Evolutionary conservation across 2,888 invertebrate genomes (phyloP), one percentile per base, ranked within the genome.

Genomic region (Amblyteles armatorius): DNA sequence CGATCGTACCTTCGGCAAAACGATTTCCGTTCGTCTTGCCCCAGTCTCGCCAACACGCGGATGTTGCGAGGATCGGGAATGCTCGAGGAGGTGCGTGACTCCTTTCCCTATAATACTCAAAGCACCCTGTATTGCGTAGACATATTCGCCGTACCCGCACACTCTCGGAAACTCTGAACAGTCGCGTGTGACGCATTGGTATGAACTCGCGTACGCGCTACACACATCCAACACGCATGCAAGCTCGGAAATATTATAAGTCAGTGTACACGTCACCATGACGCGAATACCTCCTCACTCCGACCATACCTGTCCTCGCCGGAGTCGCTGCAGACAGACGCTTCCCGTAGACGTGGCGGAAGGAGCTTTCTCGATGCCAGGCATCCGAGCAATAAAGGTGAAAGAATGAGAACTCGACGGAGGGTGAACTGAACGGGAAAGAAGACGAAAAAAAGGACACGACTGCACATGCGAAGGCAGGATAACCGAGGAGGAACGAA

Each of bases 381-480:
- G 87, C 86, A 87, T 84, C 69, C 82, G 80, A 76, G 82, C 86
- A 86, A 86, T 87, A 87, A 87, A 86, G 78, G 81, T 85, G 80
- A 81, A 86, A 86, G 84, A 84, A 84, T 78, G 86, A 84, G 86
- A 81, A 81, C 36, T 63, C 57, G 57, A n/a, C 55, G 57, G 71
- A 82, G 84, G 74, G 82, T 79, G 84, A 82, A 73, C 40, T 26
- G 29, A 57, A 22, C 68, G 22, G 50, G 69, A 60, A 68, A 76
- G 72, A 82, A 36, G 55, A 55, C 22, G 26, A 69, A n/a, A 22
- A 50, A 22, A 50, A 52, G 40, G 48, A 50, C 50, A 13, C n/a
- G 55, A 55, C 33, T n/a, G 63, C n/a, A 48, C 29, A 22, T 60
- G 40, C 57, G 26, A 19, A 22, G 11, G 36, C 40, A 11, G 22